These are phyloP conservation scores for Frankliniella fusca DNA, from an alignment of 2,888 invertebrate species.

Conservation along the genomic window DNA sequence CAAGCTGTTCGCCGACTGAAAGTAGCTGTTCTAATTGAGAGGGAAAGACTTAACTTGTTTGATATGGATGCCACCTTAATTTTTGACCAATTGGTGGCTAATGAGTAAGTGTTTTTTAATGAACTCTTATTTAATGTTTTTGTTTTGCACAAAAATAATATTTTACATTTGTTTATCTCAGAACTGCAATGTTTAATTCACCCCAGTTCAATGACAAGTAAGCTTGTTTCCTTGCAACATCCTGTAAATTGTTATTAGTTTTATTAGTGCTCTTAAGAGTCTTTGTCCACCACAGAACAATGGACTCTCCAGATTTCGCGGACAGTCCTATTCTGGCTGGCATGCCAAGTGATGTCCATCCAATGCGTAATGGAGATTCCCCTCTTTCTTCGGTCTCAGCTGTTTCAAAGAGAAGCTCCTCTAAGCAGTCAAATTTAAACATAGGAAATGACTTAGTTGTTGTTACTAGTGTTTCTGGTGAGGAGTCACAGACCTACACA, in stretches of 20 bases:
- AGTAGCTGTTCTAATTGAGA: background rate
- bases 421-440: background rate
- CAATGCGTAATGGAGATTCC: background rate
- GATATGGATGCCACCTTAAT: background rate
- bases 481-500: background rate
- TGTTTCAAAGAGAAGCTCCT: background rate
- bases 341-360: background rate
- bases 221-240: background rate
- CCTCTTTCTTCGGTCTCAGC: background rate
- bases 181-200: slow-evolving; percentile 1
- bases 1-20: slow-evolving; percentile 1
- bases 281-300: background rate
- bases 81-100: background rate
- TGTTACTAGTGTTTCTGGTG: background rate
- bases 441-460: background rate
- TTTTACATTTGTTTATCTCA: background rate
- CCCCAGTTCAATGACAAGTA: background rate
- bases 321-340: background rate
- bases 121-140: background rate
- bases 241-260: background rate
- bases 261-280: background rate
- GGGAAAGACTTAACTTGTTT: background rate
- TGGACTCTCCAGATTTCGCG: background rate
- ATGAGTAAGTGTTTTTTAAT: slow-evolving; percentile 5
- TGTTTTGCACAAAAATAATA: background rate